Percentiles rank a stretch among this genome's conserved stretches.
Conservation (phyloP, 2,113 vertebrate species). For the Nematolebias whitei region DNA sequence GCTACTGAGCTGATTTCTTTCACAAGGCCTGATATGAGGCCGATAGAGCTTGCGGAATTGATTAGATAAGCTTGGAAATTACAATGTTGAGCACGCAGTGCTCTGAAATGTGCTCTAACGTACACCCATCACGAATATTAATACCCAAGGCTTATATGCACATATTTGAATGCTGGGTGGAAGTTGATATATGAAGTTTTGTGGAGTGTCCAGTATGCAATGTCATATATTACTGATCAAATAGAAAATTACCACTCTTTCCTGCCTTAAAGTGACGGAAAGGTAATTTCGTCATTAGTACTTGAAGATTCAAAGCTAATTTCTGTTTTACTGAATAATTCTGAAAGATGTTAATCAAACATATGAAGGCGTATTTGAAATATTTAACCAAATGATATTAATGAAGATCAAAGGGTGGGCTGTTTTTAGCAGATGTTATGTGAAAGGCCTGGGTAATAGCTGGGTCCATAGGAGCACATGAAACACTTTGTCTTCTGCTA, state of each 20-base stretch:
- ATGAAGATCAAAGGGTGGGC: conserved; percentile 73
- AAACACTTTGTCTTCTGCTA: conserved; percentile 77
- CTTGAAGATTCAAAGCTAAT: conserved; percentile 58
- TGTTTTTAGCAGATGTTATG: conserved; percentile 73
- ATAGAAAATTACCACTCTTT: conserved; percentile 54
- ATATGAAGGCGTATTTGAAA: conserved; percentile 75
- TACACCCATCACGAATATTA: conserved; percentile 74
- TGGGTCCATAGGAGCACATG: conserved; percentile 73
- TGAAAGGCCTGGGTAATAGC: conserved; percentile 68
- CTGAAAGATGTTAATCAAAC: conserved; percentile 79
- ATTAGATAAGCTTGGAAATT: conserved; percentile 99
- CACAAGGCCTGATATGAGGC: conserved; percentile 90
- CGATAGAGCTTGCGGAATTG: conserved; percentile 97
- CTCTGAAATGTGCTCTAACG: conserved; percentile 74
- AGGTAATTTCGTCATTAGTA: conserved; percentile 73
- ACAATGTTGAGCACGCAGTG: conserved; percentile 93
- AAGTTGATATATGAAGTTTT: conserved; percentile 71
- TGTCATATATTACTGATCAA: conserved; percentile 66
- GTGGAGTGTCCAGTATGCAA: conserved; percentile 67
- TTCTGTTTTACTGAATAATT: conserved; percentile 78
- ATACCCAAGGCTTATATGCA: conserved; percentile 71
- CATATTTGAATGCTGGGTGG: conserved; percentile 61
- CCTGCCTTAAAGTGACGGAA: conserved; percentile 43
- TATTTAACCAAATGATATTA: conserved; percentile 79
- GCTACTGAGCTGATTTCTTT: conserved; percentile 92